phyloP scores from a whole-genome alignment of 2,888 invertebrate genomes.

The Cremastobaeus sp. region DNA sequence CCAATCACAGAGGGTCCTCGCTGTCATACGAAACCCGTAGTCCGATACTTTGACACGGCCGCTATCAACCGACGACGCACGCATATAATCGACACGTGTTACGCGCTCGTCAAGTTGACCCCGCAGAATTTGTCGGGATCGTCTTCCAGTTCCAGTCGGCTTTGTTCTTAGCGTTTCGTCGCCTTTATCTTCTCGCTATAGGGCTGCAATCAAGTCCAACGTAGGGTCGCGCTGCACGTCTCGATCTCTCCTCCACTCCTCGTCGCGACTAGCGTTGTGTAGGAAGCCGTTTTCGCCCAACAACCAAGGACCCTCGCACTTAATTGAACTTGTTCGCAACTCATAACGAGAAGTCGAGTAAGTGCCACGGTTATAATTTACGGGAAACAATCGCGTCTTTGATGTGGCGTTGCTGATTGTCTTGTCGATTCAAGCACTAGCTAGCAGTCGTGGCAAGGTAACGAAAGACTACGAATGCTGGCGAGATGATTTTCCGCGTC shows the following conservation, averaged over 20 bases:
- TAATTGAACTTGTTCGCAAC: slow-evolving; percentile 79
- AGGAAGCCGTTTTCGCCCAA: slow-evolving; percentile 73
- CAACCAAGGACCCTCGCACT: slow-evolving; percentile 67
- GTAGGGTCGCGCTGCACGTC: slow-evolving; percentile 10
- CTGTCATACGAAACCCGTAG: neutral
- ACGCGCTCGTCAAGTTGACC: slow-evolving; percentile 69
- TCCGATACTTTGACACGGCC: slow-evolving; percentile 47
- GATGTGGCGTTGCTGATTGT: slow-evolving; percentile 70
- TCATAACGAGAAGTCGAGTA: slow-evolving; percentile 78
- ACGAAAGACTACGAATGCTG: slow-evolving; percentile 43
- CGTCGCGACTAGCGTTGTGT: slow-evolving; percentile 57
- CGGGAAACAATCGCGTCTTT: slow-evolving; percentile 78
- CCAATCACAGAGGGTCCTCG: neutral
- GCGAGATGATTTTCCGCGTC: no score
- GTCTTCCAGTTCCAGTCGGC: slow-evolving; percentile 43
- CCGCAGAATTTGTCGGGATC: slow-evolving; percentile 57
- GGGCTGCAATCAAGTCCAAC: slow-evolving; percentile 43
- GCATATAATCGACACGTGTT: slow-evolving; percentile 77
- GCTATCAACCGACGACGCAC: slow-evolving; percentile 72
- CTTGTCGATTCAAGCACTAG: slow-evolving; percentile 47
- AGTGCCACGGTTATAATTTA: slow-evolving; percentile 78
- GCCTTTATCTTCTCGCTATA: slow-evolving; percentile 25
- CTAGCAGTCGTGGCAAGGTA: slow-evolving; percentile 4
- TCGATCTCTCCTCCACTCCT: slow-evolving; percentile 27
- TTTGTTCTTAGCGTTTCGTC: slow-evolving; percentile 48